Evolutionary conservation across 1,140 invertebrate species (phyloP).

Genomic region (Leptopilina boulardi): DNA sequence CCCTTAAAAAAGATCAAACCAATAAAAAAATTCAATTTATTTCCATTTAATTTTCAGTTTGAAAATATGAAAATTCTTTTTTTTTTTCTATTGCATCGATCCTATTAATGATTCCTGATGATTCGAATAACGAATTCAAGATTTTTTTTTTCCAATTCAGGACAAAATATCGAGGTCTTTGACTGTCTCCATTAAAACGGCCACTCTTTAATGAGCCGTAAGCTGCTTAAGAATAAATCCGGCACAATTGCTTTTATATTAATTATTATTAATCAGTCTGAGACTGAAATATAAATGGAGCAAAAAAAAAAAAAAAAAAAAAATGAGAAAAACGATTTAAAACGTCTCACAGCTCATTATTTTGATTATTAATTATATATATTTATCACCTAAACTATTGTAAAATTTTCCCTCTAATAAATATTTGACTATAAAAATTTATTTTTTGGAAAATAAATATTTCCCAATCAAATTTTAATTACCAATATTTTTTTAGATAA

Average conservation of each 20-base stretch:
- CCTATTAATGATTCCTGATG: not conserved
- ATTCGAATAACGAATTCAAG: not conserved
- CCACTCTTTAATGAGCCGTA: not conserved
- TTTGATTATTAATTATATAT: no score
- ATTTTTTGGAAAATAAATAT: not conserved
- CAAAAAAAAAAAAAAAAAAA: not conserved
- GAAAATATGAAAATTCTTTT: not conserved
- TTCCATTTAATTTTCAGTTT: no score
- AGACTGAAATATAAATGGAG: not conserved
- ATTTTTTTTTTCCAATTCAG: not conserved
- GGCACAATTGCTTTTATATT: not conserved
- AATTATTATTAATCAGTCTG: not conserved
- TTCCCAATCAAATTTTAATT: not conserved
- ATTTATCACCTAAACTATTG: not conserved
- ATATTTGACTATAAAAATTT: not conserved
- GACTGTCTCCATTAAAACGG: not conserved
- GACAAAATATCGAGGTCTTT: not conserved
- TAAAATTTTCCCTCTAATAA: not conserved
- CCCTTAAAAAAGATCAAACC: no score
- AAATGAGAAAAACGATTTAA: not conserved
- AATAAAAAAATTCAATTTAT: no score
- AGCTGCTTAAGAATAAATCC: constrained; percentile 17
- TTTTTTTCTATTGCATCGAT: not conserved
- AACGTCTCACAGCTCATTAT: constrained; percentile 18
- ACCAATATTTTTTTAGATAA: no score